Evolutionary conservation across 2,888 invertebrate species (phyloP), one percentile per base, ranked within the genome.

Genomic region (Tetheella fluctuosa): DNA sequence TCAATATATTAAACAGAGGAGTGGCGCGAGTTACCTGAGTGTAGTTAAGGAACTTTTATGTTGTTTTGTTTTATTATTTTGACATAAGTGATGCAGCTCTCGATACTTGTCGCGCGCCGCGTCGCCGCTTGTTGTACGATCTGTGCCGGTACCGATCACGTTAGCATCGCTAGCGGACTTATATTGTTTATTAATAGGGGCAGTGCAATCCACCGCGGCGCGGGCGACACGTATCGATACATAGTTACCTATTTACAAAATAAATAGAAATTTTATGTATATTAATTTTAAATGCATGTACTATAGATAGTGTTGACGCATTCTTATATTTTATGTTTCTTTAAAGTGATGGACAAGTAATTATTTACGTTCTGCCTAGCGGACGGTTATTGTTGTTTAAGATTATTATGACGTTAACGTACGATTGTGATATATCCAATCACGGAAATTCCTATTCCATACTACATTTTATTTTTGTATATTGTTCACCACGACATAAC

Each of bases 401-500:
- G 81, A 73, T 76, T 76, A 77, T 55, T 13, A 64, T 70, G 64
- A 63, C 48, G 48, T 63, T 79, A 78, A 79, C 74, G 76, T 83
- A 85, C 81, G 77, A 88, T 88, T 90, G 91, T 91, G 91, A 90
- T 91, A 91, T 84, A 74, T 88, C 86, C 88, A 86, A 82, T 89
- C 89, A 88, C 90, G 86, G 86, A 86, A 83, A 89, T 88, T 90
- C 90, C 90, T 90, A 89, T 88, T 89, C 89, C 89, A 90, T 87
- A 80, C 85, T 20, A 88, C 86, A 83, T 87, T 79, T 89, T 90
- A 86, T 89, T 89, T 89, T 89, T 88, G 84, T 89, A 85, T 86
- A 86, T 86, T 84, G 79, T 88, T 88, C 86, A 83, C 84, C 84
- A 77, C 80, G 69, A 80, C 84, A 79, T 84, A 84, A 78, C 70